Percentiles rank a stretch among this genome's conserved stretches.
phyloP scores from a whole-genome alignment of 1,140 invertebrate genomes.

The Tenebrio molitor region DNA sequence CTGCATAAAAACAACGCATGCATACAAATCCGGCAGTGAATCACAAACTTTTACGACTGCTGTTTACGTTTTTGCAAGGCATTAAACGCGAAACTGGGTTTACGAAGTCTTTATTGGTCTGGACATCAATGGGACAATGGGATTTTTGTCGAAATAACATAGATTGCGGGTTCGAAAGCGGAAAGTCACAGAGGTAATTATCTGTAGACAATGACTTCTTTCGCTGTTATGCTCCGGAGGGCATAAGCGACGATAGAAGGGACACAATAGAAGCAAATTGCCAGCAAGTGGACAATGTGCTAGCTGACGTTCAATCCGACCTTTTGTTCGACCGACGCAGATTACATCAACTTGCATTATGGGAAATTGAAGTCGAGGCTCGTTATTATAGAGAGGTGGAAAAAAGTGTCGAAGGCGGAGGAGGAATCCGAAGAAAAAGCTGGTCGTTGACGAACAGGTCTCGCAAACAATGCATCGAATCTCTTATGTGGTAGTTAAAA shows the following conservation, averaged over 20 bases:
- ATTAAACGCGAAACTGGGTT: background rate
- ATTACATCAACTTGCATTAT: slow-evolving; percentile 46
- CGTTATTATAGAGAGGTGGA: no score
- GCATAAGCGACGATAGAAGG: slow-evolving; percentile 41
- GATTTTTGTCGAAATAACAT: background rate
- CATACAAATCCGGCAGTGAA: background rate
- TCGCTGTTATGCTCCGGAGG: slow-evolving; percentile 33
- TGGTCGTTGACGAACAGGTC: no score
- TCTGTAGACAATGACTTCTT: slow-evolving; percentile 50
- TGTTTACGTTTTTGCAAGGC: background rate
- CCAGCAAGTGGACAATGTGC: slow-evolving; percentile 51
- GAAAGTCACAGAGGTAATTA: slow-evolving; percentile 42
- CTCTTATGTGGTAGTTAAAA: no score
- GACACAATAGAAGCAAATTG: slow-evolving; percentile 48
- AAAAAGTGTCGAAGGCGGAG: no score
- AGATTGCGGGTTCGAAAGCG: slow-evolving; percentile 4
- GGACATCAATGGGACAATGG: background rate
- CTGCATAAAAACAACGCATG: background rate
- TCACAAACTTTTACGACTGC: background rate
- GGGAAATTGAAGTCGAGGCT: background rate
- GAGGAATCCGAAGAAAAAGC: no score
- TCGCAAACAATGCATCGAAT: no score
- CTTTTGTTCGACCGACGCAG: slow-evolving; percentile 45
- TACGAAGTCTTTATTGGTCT: background rate
- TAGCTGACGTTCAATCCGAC: slow-evolving; percentile 38